Evolutionary conservation across 53 echinoderm and acorn worm genomes (phyloP), one percentile per base, ranked within the genome.

Genomic region (Zoroaster sp.): DNA sequence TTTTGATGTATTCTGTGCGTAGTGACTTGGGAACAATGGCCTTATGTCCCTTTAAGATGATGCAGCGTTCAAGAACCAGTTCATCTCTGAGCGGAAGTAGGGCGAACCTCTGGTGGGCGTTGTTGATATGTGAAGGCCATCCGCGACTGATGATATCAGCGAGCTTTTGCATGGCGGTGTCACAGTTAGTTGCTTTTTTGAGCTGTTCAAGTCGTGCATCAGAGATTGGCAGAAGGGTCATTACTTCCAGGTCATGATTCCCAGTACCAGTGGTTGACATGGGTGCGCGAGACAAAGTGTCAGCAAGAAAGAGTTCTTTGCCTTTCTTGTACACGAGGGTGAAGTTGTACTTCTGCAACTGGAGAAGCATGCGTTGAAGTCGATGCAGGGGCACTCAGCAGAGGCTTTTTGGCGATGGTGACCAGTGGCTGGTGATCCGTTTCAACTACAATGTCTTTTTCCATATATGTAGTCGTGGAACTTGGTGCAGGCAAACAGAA

Each of bases 291-390:
- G 71, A 69, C 33, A 87, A 45, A 12, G 37, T 68, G 52, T 80
- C 66, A 5, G 88, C 67, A 53, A 89, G 47, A 52, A 49, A 88
- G 20, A 83, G 36, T 9, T 89, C 69, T 17, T 77, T 72, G 0
- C 88, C 92, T 39, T 78, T 81, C 37, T 81, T 81, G 77, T 92
- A 89, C n/a, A 28, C 11, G 6, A 88, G 68, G 13, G 66, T 49
- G 39, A 93, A 5, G 41, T 93, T 41, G 42, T 94, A 92, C 38
- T 59, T 83, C 47, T 95, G 92, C 17, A 93, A 68, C 8, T 52
- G 66, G 4, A 95, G 68, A 8, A 83, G 51, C 90, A 90, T 92
- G 28, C 88, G 34, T 54, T 95, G 92, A 3, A 95, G 88, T 13
- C 92, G 46, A 7, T n/a, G 83, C 82, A 10, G 95, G 92, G 11